Percentiles rank a stretch among this genome's conserved stretches.
Evolutionary conservation across 2,113 vertebrate species (phyloP).

Genomic region (Callocephalon fimbriatum): DNA sequence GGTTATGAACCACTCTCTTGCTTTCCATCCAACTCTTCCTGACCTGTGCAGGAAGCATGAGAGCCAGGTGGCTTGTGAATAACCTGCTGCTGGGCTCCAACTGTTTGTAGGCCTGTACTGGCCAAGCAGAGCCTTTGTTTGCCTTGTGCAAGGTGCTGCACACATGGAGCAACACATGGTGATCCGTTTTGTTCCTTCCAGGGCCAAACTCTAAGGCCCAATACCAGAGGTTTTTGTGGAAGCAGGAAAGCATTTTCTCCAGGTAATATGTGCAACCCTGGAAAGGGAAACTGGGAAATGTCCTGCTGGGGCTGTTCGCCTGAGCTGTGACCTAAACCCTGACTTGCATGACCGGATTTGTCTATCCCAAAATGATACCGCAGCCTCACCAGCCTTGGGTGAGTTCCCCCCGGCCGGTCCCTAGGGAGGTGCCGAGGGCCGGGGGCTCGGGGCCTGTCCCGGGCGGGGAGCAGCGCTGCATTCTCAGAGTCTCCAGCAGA

Average conservation of each 20-base stretch:
- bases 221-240: neutral
- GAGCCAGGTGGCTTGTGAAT: neutral
- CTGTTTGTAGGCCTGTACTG: neutral
- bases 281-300: neutral
- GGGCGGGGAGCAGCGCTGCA: slow-evolving; percentile 60
- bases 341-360: neutral
- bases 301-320: neutral
- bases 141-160: neutral
- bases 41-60: neutral
- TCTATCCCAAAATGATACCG: neutral
- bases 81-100: neutral
- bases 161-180: neutral
- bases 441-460: neutral
- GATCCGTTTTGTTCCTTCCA: neutral
- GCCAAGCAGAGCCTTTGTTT: neutral
- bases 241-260: neutral
- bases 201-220: neutral
- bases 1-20: neutral
- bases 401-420: neutral
- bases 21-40: neutral
- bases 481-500: slow-evolving; percentile 81
- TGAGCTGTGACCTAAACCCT: neutral
- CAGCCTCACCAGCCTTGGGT: neutral
- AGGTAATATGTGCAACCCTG: neutral
- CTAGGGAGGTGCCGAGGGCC: neutral